Evolutionary conservation across 2,888 invertebrate genomes (phyloP).

Genomic region (Erynnis tages): DNA sequence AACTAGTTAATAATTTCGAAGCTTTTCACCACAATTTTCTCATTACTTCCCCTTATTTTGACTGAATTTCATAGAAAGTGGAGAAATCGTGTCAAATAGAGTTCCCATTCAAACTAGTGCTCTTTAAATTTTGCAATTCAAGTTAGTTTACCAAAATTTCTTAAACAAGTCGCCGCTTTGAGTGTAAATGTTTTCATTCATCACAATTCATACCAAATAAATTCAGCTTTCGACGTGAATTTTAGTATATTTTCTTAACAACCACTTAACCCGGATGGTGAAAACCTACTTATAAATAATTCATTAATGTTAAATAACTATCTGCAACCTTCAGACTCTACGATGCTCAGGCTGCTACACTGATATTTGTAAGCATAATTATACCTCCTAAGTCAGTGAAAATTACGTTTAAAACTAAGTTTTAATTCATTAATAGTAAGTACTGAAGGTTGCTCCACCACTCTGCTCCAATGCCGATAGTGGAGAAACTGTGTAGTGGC

Average conservation of each 20-base stretch:
- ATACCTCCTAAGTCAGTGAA: too few relatives aligned
- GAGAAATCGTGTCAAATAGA: constrained; percentile 4
- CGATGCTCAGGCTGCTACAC: too few relatives aligned
- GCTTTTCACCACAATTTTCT: too few relatives aligned
- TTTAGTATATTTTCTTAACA: constrained; percentile 10
- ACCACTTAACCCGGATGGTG: constrained; percentile 17
- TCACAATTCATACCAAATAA: constrained; percentile 18
- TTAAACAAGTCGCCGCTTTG: constrained; percentile 18
- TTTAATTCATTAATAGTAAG: too few relatives aligned
- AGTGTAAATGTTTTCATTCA: constrained; percentile 25
- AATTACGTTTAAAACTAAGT: too few relatives aligned
- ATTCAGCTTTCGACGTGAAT: constrained; percentile 12
- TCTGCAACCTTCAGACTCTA: not conserved
- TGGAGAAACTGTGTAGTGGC: too few relatives aligned
- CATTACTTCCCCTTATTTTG: not conserved
- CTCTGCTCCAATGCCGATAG: too few relatives aligned
- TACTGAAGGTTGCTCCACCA: too few relatives aligned
- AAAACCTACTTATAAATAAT: not conserved
- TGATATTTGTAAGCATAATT: too few relatives aligned
- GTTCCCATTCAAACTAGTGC: constrained; percentile 13
- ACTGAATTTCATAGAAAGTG: not conserved
- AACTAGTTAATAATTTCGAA: too few relatives aligned
- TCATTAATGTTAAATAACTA: not conserved
- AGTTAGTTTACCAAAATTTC: constrained; percentile 14
- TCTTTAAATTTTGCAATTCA: constrained; percentile 11